Evolutionary conservation across 2,888 invertebrate species (phyloP).

Genomic region (Cecidostiba fungosa): DNA sequence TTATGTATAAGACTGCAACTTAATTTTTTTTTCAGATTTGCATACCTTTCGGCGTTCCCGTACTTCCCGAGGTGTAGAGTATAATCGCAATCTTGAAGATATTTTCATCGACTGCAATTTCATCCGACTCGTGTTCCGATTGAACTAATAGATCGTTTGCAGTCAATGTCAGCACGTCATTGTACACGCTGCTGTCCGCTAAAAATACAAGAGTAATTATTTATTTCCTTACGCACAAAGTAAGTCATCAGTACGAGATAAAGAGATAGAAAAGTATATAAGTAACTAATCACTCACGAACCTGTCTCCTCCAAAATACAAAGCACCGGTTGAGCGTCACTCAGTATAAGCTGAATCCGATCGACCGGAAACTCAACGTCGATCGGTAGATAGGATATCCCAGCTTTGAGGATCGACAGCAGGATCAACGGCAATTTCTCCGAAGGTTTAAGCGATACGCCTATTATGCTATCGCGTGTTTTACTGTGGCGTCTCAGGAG

Average conservation of each 20-base stretch:
- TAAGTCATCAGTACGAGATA: not conserved
- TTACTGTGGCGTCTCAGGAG: not conserved
- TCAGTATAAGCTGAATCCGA: not conserved
- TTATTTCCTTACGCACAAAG: not conserved
- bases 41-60: constrained; percentile 91
- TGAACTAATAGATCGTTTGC: constrained; percentile 15
- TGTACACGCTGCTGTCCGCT: constrained; percentile 26
- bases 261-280: too few relatives aligned
- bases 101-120: constrained; percentile 11
- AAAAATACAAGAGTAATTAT: constrained; percentile 5
- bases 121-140: constrained; percentile 24
- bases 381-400: constrained; percentile 92
- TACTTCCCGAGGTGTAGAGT: constrained; percentile 94
- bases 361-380: constrained; percentile 84
- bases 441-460: not conserved
- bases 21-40: not conserved
- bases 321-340: not conserved
- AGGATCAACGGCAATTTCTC: constrained; percentile 83
- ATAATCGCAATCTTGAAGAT: constrained; percentile 82
- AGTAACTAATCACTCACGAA: too few relatives aligned
- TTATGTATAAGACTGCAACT: too few relatives aligned
- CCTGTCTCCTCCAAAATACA: not conserved
- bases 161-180: constrained; percentile 15
- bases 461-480: not conserved
- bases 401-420: constrained; percentile 89